Evolutionary conservation across 1,140 invertebrate species (phyloP), one percentile per base, ranked within the genome.

Genomic region (Delia radicum): DNA sequence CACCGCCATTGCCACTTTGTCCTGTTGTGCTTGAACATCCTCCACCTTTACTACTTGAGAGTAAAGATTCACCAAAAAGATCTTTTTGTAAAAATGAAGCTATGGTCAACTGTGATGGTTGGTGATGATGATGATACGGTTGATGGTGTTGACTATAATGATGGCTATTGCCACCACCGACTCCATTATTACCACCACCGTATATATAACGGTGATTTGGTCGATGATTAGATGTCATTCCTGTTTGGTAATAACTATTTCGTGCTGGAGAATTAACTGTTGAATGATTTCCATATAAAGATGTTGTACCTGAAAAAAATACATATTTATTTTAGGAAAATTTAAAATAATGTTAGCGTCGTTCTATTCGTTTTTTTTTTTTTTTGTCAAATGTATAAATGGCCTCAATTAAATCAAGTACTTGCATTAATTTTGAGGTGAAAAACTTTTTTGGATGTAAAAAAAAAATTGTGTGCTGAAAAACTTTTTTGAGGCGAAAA

Each of bases 41-140:
- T 15, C 27, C 27, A n/a, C 28, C 15, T 7, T 27, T 42, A 18
- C 48, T 42, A 33, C 31, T 42, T 42, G 37, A 42, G 27, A 21
- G 29, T 42, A 37, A n/a, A 65, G 6, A 28, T 65, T 27, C 82
- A 0, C 78, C 78, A 33, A 84, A 55, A 13, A 84, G 42, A 18
- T 84, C 82, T 55, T 84, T 82, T 55, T 84, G 82, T 75, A 84
- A 46, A 75, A 84, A 84, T 7, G 82, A 82, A 8, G 81, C 82
- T 48, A 84, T 82, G 2, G 82, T 84, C 74, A 84, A 42, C 65
- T 82, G 82, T 31, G 82, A 80, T 2, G 82, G 82, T 65, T 84
- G 82, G 13, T 81, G 79, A 73, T 84, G 81, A 77, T 82, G 79
- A 73, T 82, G 21, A 46, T 42, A 37, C 2, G 73, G 55, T 12